Evolutionary conservation across 92 coral and sea anemone genomes (phyloP).

Genomic region (Epizoanthus stellaris): DNA sequence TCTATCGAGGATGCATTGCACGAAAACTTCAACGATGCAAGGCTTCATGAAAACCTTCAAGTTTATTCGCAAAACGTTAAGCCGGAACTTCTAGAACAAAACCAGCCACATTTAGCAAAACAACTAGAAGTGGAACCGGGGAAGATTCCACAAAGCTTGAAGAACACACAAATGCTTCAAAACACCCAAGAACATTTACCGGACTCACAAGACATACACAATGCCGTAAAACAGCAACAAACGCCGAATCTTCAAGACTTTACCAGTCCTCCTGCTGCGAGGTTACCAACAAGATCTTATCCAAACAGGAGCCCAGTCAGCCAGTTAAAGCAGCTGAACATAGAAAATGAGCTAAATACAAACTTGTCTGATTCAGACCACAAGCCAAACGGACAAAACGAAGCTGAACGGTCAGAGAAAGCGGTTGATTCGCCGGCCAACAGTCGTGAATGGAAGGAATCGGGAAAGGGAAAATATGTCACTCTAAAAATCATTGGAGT

Average conservation of each 20-base stretch:
- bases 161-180: neutral
- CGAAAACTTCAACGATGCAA: constrained; percentile 32
- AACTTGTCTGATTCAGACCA: neutral
- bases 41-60: constrained; percentile 30
- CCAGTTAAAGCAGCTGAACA: constrained; percentile 26
- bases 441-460: constrained; percentile 4
- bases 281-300: neutral
- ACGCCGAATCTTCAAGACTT: neutral
- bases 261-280: neutral
- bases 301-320: neutral
- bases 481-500: constrained; percentile 72
- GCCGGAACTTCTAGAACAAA: neutral
- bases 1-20: constrained; percentile 1
- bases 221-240: neutral
- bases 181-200: neutral
- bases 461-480: constrained; percentile 48
- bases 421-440: neutral
- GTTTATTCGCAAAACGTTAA: constrained; percentile 17
- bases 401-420: neutral
- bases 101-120: neutral
- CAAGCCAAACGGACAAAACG: neutral
- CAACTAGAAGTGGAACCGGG: neutral
- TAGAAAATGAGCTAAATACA: constrained; percentile 10
- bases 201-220: neutral
- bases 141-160: constrained; percentile 3